Conservation (phyloP, 2,797 vertebrate genomes). For the Zonotrichia albicollis region DNA sequence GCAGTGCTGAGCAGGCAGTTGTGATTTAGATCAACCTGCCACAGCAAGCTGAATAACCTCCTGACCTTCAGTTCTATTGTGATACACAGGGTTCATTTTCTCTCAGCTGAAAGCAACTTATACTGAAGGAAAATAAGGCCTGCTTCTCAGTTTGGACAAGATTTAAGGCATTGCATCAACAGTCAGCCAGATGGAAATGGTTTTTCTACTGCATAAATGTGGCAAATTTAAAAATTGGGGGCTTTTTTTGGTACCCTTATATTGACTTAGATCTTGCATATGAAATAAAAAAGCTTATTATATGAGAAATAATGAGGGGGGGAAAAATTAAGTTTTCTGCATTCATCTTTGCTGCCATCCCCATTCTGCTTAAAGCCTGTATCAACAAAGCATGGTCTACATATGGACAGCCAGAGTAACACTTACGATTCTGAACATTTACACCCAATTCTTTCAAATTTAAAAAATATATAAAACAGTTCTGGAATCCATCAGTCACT, state of each 20-base stretch:
- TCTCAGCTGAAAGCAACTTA: conserved; percentile 5
- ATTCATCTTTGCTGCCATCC: background rate
- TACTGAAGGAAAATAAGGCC: conserved; percentile 12
- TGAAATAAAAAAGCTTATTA: background rate
- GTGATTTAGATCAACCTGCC: conserved; percentile 56
- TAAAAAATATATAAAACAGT: background rate
- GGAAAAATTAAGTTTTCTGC: background rate
- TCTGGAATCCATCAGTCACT: background rate
- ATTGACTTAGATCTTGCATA: background rate
- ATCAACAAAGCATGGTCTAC: background rate
- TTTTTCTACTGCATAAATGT: background rate
- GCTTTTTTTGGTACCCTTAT: background rate
- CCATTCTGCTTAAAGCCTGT: background rate
- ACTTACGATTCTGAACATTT: background rate
- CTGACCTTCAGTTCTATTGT: conserved; percentile 46
- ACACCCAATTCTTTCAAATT: background rate
- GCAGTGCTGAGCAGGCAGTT: background rate
- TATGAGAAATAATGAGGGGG: background rate
- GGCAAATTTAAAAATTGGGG: background rate
- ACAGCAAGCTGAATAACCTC: conserved; percentile 57
- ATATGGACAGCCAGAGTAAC: background rate
- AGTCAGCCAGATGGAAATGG: background rate
- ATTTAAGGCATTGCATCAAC: background rate
- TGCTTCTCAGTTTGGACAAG: background rate
- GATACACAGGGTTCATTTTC: conserved; percentile 30